A percentile compares a stretch with the other conserved stretches of the same genome.
Conservation (phyloP, 2,888 invertebrate genomes). For the Physocephala rufipes region DNA sequence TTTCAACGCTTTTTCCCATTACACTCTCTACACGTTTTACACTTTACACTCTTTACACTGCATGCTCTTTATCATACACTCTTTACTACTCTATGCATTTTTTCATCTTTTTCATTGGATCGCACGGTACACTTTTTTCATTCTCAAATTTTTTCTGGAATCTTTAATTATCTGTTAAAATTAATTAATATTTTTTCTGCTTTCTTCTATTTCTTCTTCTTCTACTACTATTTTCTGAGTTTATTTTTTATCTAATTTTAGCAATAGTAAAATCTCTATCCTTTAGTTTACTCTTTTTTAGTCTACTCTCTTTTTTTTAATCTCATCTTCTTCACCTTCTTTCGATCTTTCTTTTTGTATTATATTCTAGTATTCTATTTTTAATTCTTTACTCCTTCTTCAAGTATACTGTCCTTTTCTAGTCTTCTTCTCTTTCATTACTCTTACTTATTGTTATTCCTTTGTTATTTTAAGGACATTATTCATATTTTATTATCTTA, state of each 20-base stretch:
- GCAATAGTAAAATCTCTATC: neutral
- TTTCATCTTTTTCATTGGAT: neutral
- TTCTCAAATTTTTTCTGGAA: constrained; percentile 1
- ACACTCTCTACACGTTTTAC: neutral
- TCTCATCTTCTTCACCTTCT: neutral
- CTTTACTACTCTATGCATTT: neutral
- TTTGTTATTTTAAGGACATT: constrained; percentile 4
- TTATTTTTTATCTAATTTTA: neutral
- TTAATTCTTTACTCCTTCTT: neutral
- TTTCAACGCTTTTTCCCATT: constrained; percentile 14
- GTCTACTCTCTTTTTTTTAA: neutral
- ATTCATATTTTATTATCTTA: too few species aligned
- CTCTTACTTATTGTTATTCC: neutral
- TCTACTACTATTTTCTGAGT: neutral
- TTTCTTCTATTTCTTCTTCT: neutral
- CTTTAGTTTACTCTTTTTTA: neutral
- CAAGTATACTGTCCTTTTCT: neutral
- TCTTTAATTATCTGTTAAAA: constrained; percentile 2
- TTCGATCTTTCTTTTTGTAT: neutral
- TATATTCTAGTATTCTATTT: neutral
- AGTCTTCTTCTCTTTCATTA: neutral
- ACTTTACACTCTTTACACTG: constrained; percentile 10
- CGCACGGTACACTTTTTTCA: too few species aligned
- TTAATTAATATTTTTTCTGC: constrained; percentile 5
- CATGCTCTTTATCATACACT: constrained; percentile 10